Conservation (phyloP, 1,140 invertebrate species). For the Araneus ventricosus region DNA sequence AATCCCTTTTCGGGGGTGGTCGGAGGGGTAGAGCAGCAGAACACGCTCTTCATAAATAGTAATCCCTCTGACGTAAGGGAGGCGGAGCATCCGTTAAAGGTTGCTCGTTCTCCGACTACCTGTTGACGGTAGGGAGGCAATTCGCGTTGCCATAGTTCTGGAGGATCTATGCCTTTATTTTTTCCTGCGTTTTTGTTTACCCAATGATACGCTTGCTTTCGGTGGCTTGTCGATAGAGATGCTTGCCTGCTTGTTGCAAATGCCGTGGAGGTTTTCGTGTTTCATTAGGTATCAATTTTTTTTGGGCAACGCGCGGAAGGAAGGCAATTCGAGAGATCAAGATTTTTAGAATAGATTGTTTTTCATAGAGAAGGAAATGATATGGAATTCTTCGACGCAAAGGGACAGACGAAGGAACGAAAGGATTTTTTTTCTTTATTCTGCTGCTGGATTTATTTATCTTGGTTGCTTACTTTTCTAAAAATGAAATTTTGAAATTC, state of each 20-base stretch:
- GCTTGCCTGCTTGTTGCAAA: not conserved
- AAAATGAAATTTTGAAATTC: too few relatives aligned
- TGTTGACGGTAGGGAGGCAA: conserved; percentile 37
- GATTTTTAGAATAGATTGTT: not conserved
- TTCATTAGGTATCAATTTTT: conserved; percentile 1
- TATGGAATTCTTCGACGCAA: not conserved
- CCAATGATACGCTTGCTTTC: not conserved
- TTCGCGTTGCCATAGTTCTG: conserved; percentile 41
- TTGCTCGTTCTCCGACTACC: conserved; percentile 36
- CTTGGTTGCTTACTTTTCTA: too few relatives aligned
- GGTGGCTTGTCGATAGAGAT: not conserved
- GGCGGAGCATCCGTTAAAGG: conserved; percentile 67
- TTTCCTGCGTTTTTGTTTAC: not conserved
- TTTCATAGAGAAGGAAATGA: not conserved
- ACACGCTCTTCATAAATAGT: conserved; percentile 66
- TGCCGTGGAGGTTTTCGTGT: not conserved
- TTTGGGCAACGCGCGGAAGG: not conserved
- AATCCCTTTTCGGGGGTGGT: not conserved
- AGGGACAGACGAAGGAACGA: not conserved
- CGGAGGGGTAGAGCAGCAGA: not conserved
- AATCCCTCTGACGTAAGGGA: conserved; percentile 60
- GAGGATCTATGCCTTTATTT: not conserved
- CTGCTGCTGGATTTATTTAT: not conserved
- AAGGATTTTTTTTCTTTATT: not conserved
- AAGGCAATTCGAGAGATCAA: not conserved